Evolutionary conservation across 2,797 vertebrate species (phyloP).

Genomic region (Podarcis siculus): DNA sequence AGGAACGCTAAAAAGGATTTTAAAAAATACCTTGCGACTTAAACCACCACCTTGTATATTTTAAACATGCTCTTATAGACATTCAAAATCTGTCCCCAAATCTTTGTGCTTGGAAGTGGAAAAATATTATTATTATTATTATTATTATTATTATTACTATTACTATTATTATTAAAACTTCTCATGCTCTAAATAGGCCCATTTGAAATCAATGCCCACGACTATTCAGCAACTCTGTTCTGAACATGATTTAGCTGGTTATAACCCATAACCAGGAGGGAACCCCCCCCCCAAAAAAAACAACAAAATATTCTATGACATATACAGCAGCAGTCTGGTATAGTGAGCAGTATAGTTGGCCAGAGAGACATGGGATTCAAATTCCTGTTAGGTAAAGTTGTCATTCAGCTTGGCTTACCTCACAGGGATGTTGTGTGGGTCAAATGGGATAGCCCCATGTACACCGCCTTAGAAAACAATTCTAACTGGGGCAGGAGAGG

Average conservation of each 20-base stretch:
- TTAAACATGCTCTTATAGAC: constrained; percentile 21
- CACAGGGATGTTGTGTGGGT: background rate
- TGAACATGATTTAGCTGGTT: too few species aligned
- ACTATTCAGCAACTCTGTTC: too few species aligned
- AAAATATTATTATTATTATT: background rate
- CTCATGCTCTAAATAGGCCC: too few species aligned
- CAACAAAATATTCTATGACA: accelerated
- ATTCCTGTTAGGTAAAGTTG: background rate
- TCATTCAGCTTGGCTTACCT: background rate
- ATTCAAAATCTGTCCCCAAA: background rate
- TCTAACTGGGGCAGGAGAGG: too few species aligned
- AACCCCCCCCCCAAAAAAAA: too few species aligned
- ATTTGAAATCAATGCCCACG: too few species aligned
- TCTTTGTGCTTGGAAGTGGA: background rate
- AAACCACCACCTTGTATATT: constrained; percentile 21
- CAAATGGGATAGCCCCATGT: too few species aligned
- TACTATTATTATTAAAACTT: too few species aligned
- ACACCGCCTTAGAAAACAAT: background rate
- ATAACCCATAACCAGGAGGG: background rate
- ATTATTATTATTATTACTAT: background rate
- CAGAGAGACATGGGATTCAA: background rate
- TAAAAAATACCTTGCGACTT: constrained; percentile 3
- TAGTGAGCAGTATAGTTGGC: background rate
- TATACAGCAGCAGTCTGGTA: background rate
- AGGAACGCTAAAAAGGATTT: constrained; percentile 41